A percentile compares a stretch with the other conserved stretches of the same genome.
phyloP scores from a whole-genome alignment of 2,113 vertebrate species.

The Phrynosoma platyrhinos region DNA sequence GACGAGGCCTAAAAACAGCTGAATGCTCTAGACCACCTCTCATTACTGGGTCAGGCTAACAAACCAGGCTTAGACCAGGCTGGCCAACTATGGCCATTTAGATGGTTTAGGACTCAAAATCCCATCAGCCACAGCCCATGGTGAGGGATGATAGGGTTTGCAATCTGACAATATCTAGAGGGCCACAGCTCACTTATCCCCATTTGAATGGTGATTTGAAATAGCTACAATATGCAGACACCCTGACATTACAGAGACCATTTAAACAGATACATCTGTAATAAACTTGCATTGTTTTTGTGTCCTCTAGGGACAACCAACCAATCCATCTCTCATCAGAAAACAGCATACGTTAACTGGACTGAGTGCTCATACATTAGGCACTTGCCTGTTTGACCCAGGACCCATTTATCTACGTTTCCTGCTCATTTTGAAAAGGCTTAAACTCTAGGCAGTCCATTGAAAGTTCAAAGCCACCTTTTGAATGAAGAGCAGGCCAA shows the following conservation, averaged over 20 bases:
- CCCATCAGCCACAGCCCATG: too few relatives aligned
- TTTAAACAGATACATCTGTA: neutral
- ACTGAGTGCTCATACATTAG: constrained; percentile 12
- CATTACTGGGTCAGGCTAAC: neutral
- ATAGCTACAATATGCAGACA: neutral
- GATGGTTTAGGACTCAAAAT: too few relatives aligned
- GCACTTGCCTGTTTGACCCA: constrained; percentile 47
- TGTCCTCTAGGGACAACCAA: constrained; percentile 36
- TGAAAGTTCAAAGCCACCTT: constrained; percentile 70
- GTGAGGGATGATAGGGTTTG: too few relatives aligned
- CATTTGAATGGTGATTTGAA: neutral
- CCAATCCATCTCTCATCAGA: constrained; percentile 16
- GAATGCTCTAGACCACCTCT: too few relatives aligned
- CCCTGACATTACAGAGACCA: neutral
- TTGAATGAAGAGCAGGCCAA: constrained; percentile 48
- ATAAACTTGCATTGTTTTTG: constrained; percentile 8
- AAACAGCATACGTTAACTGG: constrained; percentile 40
- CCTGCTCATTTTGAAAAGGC: constrained; percentile 58
- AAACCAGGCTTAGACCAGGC: neutral
- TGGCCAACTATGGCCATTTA: neutral
- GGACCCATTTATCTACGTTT: constrained; percentile 61
- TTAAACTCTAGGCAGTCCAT: constrained; percentile 50
- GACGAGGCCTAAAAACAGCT: neutral
- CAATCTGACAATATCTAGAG: neutral
- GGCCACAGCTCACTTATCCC: neutral